Percentiles rank a stretch among this genome's conserved stretches.
phyloP scores from a whole-genome alignment of 35 echinoderm and acorn worm species.

The Apostichopus californicus region DNA sequence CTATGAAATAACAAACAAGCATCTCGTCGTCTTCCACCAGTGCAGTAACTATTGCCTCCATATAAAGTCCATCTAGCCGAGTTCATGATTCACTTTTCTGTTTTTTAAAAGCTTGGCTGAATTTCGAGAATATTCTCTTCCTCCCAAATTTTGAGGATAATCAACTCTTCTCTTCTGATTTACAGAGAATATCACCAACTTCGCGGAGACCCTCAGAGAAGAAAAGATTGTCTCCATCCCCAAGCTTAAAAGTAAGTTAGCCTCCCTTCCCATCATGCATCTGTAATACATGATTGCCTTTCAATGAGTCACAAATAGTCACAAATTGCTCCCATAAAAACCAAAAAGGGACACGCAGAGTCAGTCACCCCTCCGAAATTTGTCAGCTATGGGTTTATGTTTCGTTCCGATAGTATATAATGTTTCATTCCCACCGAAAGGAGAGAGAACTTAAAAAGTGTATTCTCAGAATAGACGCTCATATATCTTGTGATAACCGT shows the following conservation, averaged over 20 bases:
- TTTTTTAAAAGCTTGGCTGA: too few relatives aligned
- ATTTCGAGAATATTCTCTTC: too few relatives aligned
- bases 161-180: conserved; percentile 45
- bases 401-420: neutral
- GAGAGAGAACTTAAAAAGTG: neutral
- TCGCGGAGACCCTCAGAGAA: conserved; percentile 52
- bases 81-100: too few relatives aligned
- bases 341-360: neutral
- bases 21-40: too few relatives aligned
- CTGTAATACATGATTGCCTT: neutral
- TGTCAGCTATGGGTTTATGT: neutral
- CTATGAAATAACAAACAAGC: too few relatives aligned
- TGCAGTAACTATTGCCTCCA: too few relatives aligned
- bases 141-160: neutral
- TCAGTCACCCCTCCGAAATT: neutral
- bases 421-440: neutral
- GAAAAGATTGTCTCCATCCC: conserved; percentile 35
- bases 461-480: too few relatives aligned
- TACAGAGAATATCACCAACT: conserved; percentile 53
- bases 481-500: too few relatives aligned
- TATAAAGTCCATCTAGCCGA: too few relatives aligned
- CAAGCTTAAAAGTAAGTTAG: conserved; percentile 51
- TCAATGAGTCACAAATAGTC: neutral
- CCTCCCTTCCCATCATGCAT: neutral
- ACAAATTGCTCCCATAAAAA: neutral